These are phyloP conservation scores for Dendrocopos noguchii DNA, from an alignment of 2,113 vertebrate species.

Conservation along the genomic window DNA sequence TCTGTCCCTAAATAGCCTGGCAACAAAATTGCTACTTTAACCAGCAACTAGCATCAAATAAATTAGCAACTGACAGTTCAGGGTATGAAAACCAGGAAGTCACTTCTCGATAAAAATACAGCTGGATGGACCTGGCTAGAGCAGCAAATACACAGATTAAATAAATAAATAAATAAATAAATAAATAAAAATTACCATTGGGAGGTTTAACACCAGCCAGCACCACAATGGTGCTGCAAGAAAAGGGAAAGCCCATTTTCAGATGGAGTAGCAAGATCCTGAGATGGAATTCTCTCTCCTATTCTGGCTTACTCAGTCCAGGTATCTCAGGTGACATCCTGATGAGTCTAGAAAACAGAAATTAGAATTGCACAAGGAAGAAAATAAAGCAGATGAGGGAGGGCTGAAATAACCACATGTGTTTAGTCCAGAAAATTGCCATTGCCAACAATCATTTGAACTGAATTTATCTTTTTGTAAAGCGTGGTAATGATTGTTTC, in stretches of 20 bases:
- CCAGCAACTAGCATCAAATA: neutral
- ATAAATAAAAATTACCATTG: neutral
- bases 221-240: neutral
- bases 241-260: neutral
- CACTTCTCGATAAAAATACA: neutral
- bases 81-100: neutral
- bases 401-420: neutral
- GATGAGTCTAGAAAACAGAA: neutral
- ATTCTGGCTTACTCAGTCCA: neutral
- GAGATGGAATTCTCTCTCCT: neutral
- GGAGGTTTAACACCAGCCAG: neutral
- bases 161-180: neutral
- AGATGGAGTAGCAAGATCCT: neutral
- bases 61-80: neutral
- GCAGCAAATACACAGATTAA: neutral
- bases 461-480: neutral
- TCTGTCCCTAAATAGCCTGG: neutral
- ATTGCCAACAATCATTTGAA: neutral
- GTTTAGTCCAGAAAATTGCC: neutral
- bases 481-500: neutral
- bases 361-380: neutral
- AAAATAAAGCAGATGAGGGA: neutral
- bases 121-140: neutral
- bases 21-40: neutral
- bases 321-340: neutral